Evolutionary conservation across 2,888 invertebrate species (phyloP).

Genomic region (Dolichopus griseipennis): DNA sequence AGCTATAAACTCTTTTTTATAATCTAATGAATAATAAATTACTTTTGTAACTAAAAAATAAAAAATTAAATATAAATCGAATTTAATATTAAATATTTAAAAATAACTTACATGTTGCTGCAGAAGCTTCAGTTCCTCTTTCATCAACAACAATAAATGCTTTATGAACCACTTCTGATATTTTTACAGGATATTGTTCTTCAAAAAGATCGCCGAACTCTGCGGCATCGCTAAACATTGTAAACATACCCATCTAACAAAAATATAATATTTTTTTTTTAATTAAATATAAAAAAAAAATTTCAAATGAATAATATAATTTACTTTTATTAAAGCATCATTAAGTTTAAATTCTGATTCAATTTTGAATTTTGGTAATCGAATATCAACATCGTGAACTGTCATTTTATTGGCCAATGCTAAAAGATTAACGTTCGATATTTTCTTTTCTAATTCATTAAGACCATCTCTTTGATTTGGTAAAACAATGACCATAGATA

Average conservation of each 20-base stretch:
- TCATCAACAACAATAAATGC: conserved; percentile 82
- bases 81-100: too few species aligned
- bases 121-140: conserved; percentile 81
- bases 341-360: conserved; percentile 62
- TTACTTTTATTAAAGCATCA: conserved; percentile 56
- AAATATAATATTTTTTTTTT: neutral
- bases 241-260: conserved; percentile 57
- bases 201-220: conserved; percentile 57
- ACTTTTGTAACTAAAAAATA: too few species aligned
- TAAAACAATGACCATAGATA: conserved; percentile 67
- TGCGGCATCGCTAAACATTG: conserved; percentile 53
- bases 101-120: conserved; percentile 52
- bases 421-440: conserved; percentile 49
- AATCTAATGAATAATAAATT: conserved; percentile 24
- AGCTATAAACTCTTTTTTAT: conserved; percentile 32
- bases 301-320: neutral
- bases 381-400: conserved; percentile 48
- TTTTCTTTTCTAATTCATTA: conserved; percentile 50
- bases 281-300: neutral
- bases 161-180: conserved; percentile 71
- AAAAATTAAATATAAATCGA: too few species aligned
- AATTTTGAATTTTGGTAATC: conserved; percentile 71
- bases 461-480: conserved; percentile 62
- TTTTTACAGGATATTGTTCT: conserved; percentile 44
- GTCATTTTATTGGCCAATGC: conserved; percentile 46